phyloP scores from a whole-genome alignment of 1,140 invertebrate genomes.

The Scaptomyza pallida region DNA sequence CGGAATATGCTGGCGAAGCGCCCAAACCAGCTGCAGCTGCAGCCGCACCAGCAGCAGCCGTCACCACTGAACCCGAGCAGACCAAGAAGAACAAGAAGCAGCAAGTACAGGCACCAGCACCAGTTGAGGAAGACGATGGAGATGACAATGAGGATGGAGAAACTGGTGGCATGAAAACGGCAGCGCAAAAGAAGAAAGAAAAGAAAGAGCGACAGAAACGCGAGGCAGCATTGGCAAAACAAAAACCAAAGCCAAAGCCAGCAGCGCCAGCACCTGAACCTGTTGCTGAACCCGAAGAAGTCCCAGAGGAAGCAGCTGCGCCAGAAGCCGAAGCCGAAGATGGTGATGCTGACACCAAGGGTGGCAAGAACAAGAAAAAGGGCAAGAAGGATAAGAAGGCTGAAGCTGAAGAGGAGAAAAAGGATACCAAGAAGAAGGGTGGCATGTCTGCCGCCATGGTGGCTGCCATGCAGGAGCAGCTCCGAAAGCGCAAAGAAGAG shows the following conservation, averaged over 20 bases:
- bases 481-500: slow-evolving; percentile 95
- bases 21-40: slow-evolving; percentile 50
- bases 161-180: slow-evolving; percentile 89
- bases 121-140: slow-evolving; percentile 84
- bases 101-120: slow-evolving; percentile 77
- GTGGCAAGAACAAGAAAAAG: slow-evolving; percentile 86
- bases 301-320: slow-evolving; percentile 84
- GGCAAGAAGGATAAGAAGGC: slow-evolving; percentile 86
- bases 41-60: slow-evolving; percentile 53
- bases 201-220: slow-evolving; percentile 93
- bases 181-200: slow-evolving; percentile 94
- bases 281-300: slow-evolving; percentile 78
- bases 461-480: slow-evolving; percentile 94
- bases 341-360: slow-evolving; percentile 50
- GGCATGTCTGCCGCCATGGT: slow-evolving; percentile 90
- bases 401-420: slow-evolving; percentile 86
- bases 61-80: slow-evolving; percentile 64
- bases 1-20: slow-evolving; percentile 89
- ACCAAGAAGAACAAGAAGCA: slow-evolving; percentile 85
- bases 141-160: slow-evolving; percentile 85
- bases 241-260: slow-evolving; percentile 84
- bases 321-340: slow-evolving; percentile 83
- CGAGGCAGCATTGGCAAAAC: slow-evolving; percentile 85
- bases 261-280: slow-evolving; percentile 66
- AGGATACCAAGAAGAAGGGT: slow-evolving; percentile 85